A percentile compares a stretch with the other conserved stretches of the same genome.
phyloP scores from a whole-genome alignment of 2,888 invertebrate species.

The Megamerina dolium region DNA sequence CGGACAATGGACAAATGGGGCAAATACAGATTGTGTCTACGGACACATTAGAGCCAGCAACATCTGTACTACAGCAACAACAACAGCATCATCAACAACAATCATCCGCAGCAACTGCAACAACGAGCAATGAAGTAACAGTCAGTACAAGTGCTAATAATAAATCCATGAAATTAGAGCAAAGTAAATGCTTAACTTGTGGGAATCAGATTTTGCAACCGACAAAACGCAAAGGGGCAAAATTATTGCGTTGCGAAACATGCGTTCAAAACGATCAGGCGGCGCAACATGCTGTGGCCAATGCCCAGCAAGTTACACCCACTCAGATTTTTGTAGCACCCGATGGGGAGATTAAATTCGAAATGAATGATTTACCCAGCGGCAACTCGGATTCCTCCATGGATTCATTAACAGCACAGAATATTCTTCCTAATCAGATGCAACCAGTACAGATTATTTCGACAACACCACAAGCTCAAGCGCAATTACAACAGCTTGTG shows the following conservation, averaged over 20 bases:
- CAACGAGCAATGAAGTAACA: slow-evolving; percentile 28
- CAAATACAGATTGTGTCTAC: slow-evolving; percentile 59
- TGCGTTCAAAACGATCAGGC: slow-evolving; percentile 47
- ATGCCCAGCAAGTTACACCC: slow-evolving; percentile 42
- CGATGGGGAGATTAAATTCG: slow-evolving; percentile 58
- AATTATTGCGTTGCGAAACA: slow-evolving; percentile 57
- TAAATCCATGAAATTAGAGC: slow-evolving; percentile 54
- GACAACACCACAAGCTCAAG: slow-evolving; percentile 35
- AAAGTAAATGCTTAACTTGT: slow-evolving; percentile 57
- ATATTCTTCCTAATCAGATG: slow-evolving; percentile 47
- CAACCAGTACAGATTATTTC: slow-evolving; percentile 38
- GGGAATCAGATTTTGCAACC: slow-evolving; percentile 55
- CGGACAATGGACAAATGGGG: slow-evolving; percentile 49
- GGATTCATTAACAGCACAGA: slow-evolving; percentile 50
- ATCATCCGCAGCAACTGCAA: slow-evolving; percentile 26
- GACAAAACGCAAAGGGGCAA: slow-evolving; percentile 57
- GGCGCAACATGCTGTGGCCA: slow-evolving; percentile 16
- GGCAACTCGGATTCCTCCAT: slow-evolving; percentile 35
- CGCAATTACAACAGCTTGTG: slow-evolving; percentile 34
- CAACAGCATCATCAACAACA: slow-evolving; percentile 26
- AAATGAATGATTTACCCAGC: slow-evolving; percentile 51
- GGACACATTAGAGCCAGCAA: slow-evolving; percentile 46
- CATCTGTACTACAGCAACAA: slow-evolving; percentile 28
- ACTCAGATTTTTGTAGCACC: slow-evolving; percentile 63
- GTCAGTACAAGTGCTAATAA: slow-evolving; percentile 35